Evolutionary conservation across 2,888 invertebrate genomes (phyloP), one percentile per base, ranked within the genome.

Genomic region (Chironomus riparius): DNA sequence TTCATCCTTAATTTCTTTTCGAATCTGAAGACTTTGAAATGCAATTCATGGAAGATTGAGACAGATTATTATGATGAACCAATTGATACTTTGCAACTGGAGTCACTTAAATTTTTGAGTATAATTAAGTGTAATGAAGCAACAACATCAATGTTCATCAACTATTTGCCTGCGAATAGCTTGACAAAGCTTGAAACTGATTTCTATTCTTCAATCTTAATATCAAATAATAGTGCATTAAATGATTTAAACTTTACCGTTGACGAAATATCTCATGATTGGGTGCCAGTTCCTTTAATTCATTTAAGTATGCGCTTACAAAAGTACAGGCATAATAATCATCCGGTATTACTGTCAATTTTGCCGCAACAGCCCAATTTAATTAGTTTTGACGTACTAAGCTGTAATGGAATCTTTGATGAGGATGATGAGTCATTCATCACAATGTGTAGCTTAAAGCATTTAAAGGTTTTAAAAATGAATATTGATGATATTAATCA

Each of bases 361-460:
- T 4, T 62, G 2, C 15, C 4, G 12, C 21, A 38, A 13, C 72
- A 73, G 38, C 38, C 72, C 21, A 24, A 38, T 73, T 38, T 73
- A 28, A 38, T 24, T 2, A 10, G 13, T 28, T 47, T 73, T 5
- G 21, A 73, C 24, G 1, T 73, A 2, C 3, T 73, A 7, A 18
- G 10, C 4, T 73, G 72, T 47, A 62, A 61, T 13, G 61, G 72
- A 1, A 18, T 56, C 12, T 73, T 73, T 56, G 72, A 73, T 28
- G 72, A 47, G 4, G 72, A 73, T 18, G 10, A 24, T 12, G 62
- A 61, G 47, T 15, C 62, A 12, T 73, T 73, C 47, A 13, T 21
- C 1, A 24, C 15, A 1, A 21, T 73, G 6, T 73, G 72, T 47
- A 73, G 47, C 7, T 12, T 62, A 4, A 18, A 4, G 2, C 0